Percentiles rank a stretch among this genome's conserved stretches.
Conservation (phyloP, 2,113 vertebrate species). For the Hydropotes inermis region DNA sequence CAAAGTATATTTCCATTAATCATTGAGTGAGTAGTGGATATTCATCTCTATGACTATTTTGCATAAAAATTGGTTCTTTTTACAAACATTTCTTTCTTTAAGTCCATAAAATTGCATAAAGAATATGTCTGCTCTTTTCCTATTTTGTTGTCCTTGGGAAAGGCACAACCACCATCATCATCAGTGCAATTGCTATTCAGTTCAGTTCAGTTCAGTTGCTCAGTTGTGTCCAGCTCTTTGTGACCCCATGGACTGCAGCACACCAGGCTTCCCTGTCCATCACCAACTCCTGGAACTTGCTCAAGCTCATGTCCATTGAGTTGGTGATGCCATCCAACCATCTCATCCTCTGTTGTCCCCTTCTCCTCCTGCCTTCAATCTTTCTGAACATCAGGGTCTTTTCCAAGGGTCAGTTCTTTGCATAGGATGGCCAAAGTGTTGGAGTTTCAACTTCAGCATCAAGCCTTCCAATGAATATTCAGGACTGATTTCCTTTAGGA, state of each 20-base stretch:
- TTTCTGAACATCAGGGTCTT: rapidly evolving
- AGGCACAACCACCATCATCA: neutral
- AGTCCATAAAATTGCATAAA: neutral
- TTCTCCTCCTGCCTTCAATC: neutral
- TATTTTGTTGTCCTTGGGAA: neutral
- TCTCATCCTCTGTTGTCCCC: neutral
- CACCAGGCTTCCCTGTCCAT: neutral
- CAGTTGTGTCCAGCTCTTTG: neutral
- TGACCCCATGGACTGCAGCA: neutral
- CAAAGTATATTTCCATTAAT: neutral
- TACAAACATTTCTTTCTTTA: neutral
- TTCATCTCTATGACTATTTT: neutral
- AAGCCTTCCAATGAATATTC: neutral
- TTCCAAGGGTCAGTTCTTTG: neutral
- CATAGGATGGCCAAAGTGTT: neutral
- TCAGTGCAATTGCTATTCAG: neutral
- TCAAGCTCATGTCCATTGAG: neutral
- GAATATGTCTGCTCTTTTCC: neutral
- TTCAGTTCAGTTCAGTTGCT: neutral
- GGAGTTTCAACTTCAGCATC: neutral
- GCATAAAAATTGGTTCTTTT: neutral
- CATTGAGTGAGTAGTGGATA: neutral
- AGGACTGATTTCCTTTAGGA: neutral
- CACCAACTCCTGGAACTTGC: neutral
- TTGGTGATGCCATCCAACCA: neutral